Conservation (phyloP, 2,888 invertebrate species). For the Artemia sinica region DNA sequence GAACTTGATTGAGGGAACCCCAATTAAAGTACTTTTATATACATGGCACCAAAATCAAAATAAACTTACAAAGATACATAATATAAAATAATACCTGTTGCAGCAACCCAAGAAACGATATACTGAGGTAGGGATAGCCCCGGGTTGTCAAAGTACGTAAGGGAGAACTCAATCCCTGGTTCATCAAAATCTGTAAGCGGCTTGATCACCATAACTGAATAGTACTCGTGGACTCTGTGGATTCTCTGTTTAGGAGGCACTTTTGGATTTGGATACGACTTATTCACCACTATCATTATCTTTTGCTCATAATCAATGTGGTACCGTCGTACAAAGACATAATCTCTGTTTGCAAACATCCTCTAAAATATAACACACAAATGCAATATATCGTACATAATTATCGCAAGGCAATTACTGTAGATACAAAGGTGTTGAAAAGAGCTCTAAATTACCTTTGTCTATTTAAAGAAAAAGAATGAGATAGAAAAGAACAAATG, state of each 20-base stretch:
- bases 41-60: too few species aligned
- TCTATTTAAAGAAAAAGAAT: too few species aligned
- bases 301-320: slow-evolving; percentile 39
- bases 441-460: too few species aligned
- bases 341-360: slow-evolving; percentile 67
- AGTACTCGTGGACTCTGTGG: slow-evolving; percentile 57
- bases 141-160: slow-evolving; percentile 76
- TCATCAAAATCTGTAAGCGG: slow-evolving; percentile 43
- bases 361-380: slow-evolving; percentile 37
- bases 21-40: too few species aligned
- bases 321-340: slow-evolving; percentile 58
- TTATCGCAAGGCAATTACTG: too few species aligned
- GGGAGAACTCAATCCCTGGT: slow-evolving; percentile 57
- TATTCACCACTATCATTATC: slow-evolving; percentile 43
- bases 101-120: slow-evolving; percentile 50
- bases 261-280: slow-evolving; percentile 42
- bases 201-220: slow-evolving; percentile 70
- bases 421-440: too few species aligned
- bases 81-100: slow-evolving; percentile 32
- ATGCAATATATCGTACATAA: neutral
- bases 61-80: too few species aligned
- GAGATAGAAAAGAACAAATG: too few species aligned
- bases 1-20: too few species aligned
- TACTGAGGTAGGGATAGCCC: slow-evolving; percentile 55
- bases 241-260: slow-evolving; percentile 49